These are phyloP conservation scores for Drosophila sucinea DNA, from an alignment of 1,140 invertebrate species.

Conservation along the genomic window DNA sequence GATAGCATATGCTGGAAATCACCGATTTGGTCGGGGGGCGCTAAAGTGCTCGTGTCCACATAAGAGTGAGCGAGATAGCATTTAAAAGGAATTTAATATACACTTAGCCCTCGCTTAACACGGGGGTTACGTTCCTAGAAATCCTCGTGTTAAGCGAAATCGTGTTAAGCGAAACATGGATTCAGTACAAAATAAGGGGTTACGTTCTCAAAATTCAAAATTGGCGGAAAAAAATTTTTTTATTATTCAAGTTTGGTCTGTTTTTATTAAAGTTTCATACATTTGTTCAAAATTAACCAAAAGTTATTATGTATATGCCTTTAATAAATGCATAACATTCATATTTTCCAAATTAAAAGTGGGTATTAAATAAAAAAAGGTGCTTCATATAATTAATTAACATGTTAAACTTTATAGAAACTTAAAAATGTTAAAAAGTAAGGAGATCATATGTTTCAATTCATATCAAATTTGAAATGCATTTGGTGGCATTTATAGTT, in stretches of 20 bases:
- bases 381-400: slow-evolving; percentile 6
- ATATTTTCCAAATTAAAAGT: slow-evolving; percentile 11
- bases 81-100: too few species aligned
- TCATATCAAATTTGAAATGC: slow-evolving; percentile 16
- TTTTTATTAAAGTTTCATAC: slow-evolving; percentile 24
- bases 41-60: too few species aligned
- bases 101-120: slow-evolving; percentile 8
- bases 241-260: slow-evolving; percentile 21
- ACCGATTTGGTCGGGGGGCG: too few species aligned
- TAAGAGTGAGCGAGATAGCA: too few species aligned
- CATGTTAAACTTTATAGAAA: slow-evolving; percentile 1
- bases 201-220: slow-evolving; percentile 6
- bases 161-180: slow-evolving; percentile 11
- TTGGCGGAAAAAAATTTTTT: slow-evolving; percentile 13
- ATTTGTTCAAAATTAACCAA: slow-evolving; percentile 30
- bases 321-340: slow-evolving; percentile 12
- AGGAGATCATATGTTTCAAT: slow-evolving; percentile 15
- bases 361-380: slow-evolving; percentile 4
- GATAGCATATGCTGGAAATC: too few species aligned
- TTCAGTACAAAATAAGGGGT: slow-evolving; percentile 14
- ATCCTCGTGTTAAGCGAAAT: slow-evolving; percentile 13
- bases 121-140: slow-evolving; percentile 1
- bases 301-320: slow-evolving; percentile 18
- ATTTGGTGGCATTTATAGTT: slow-evolving; percentile 13
- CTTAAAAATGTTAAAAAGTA: slow-evolving; percentile 23